Base-by-base conservation (phyloP, 2,113 vertebrate genomes). In the Cavia porcellus region DNA sequence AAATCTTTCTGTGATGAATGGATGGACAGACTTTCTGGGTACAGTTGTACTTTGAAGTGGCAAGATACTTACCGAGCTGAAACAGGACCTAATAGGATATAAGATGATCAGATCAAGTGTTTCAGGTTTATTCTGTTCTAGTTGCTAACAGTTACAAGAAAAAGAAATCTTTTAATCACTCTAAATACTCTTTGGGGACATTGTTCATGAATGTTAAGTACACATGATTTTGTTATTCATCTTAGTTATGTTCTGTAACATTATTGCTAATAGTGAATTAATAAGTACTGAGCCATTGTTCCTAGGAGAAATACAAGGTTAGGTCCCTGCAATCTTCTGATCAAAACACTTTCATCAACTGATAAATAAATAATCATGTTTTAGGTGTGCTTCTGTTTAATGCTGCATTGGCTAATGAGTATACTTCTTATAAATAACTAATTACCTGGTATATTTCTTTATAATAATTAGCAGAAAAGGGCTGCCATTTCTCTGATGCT, bases 321-420 rank as follows among this genome's bases (percentile, higher is more conserved):
- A 86, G 13, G 14, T 25, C 57, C 7, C 30, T 55, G 5, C 0
- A 5, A 86, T 62, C n/a, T 85, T 96, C n/a, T 82, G 52, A 30
- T 92, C 22, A 79, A 57, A 82, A 62, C 0, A 86, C 38, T 90
- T 96, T 77, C 66, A 64, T 77, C 83, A 84, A 20, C n/a, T 86
- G 68, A 84, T 83, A 30, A 89, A 66, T 57, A 74, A 7, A 52
- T 75, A 86, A 86, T 12, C 22, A 19, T 86, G 15, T 30, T 93
- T 59, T 45, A 75, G 64, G 7, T 90, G 55, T 82, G 50, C 92
- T 84, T 74, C 12, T 89, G 1, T 55, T 75, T 81, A 90, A 77
- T 83, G 22, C 55, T 81, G 45, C 7, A 75, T 55, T 88, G 30
- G 22, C 68, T 82, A 81, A 66, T 30, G 24, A 75, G 22, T 55